Base-by-base conservation (phyloP, 2,113 vertebrate genomes). In the Python bivittatus region DNA sequence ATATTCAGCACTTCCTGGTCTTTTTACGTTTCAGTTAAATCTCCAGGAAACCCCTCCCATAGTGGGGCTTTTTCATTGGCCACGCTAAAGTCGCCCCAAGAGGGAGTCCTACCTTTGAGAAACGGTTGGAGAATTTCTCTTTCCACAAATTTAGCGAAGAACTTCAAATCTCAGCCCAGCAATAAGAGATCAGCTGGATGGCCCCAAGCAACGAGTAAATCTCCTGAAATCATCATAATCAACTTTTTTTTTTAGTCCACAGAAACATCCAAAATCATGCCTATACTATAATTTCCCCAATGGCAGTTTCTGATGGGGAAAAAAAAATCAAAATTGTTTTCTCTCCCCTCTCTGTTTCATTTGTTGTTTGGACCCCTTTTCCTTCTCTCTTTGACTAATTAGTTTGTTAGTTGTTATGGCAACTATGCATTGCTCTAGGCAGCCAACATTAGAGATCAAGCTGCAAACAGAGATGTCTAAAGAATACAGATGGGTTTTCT, bases 321-420 rank as follows among this genome's bases (percentile, higher is more conserved):
- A 72, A 90, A 93, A 64, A 91, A 58, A 86, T 86, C 96, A 97
- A 96, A 95, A 48, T 56, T 0, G 38, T 84, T 38, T 58, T 38
- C 54, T 90, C 54, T 94, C 87, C 93, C 84, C 57, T 11, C 11
- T 57, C 90, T 88, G 89, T 89, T 93, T 27, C 94, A 93, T 95
- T 94, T 29, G 1, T 96, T 94, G 92, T 95, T 91, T 42, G 95
- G 96, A 93, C 94, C 96, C 95, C 93, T 88, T 93, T 88, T 93
- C 94, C 93, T 94, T 94, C 94, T 93, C 95, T 97, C 96, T 96
- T 97, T 92, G 93, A 95, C 96, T 97, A 97, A 97, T 97, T 97
- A 95, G 93, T 97, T 97, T 97, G 97, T 96, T 95, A 96, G 97
- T 98, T 97, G 97, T 98, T 97, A 98, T 97, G 96, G 96, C 92